Evolutionary conservation across 2,888 invertebrate genomes (phyloP), one percentile per base, ranked within the genome.

Genomic region (Lingula anatina): DNA sequence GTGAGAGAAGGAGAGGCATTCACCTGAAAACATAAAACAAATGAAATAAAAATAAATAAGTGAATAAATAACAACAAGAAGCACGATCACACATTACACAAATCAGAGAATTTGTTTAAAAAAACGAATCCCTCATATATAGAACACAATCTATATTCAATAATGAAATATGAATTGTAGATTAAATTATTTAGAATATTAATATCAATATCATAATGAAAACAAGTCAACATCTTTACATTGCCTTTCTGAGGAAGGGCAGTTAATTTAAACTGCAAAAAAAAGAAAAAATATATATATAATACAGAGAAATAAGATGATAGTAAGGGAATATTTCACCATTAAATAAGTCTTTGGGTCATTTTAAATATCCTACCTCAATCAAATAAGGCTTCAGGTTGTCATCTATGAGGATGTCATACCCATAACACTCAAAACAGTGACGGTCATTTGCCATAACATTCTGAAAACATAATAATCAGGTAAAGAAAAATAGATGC

Each of bases 401-500:
- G 70, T 92, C 89, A 73, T 95, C 95, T 61, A 95, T 93, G 61
- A 95, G 95, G 46, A 95, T 93, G 70, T 95, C 95, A 72, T 91
- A 95, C 72, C 95, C 95, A 70, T 95, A 96, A 67, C 92, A 92
- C 77, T 92, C 92, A 70, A 89, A 91, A 69, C 91, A 91, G 74
- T 91, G 91, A 46, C 90, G 81, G 77, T 95, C 94, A 62, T 90
- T 93, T 1, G 91, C 89, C 84, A 95, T 92, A 15, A 92, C 88
- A 1, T 69, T 68, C 76, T 76, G 64, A 21, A 64, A 65, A 44
- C 25, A 45, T 50, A 52, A 55, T 44, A 26, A 9, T 4, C n/a
- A n/a, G n/a, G n/a, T n/a, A n/a, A n/a, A n/a, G n/a, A n/a, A n/a
- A n/a, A n/a, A n/a, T n/a, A n/a, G n/a, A n/a, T n/a, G n/a, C n/a